Evolutionary conservation across 2,113 vertebrate genomes (phyloP), one percentile per base, ranked within the genome.

Genomic region (Syngnathus floridae): DNA sequence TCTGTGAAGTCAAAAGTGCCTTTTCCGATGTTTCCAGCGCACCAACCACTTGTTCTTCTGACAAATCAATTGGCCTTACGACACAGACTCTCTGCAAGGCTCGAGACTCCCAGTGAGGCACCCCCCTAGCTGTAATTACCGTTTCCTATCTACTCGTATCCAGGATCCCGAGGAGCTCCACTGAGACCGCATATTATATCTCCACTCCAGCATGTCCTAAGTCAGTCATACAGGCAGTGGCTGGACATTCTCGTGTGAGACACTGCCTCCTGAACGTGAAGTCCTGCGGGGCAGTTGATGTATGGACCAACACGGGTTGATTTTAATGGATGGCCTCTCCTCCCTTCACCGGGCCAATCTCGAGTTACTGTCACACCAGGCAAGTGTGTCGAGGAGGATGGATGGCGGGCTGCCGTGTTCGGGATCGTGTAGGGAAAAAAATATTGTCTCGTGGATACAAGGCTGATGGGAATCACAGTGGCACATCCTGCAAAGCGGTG

Each of bases 101-200:
- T 73, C 64, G 73, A 72, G 68, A 55, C 56, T 79, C 76, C 78
- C 74, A 64, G 64, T 13, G 56, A 77, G 74, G 64, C 58, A 62
- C 35, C 54, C 35, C 37, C 41, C 63, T 63, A 67, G 71, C 79
- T 82, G 69, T 84, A 79, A 86, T 91, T 85, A 81, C 75, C 40
- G 72, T 81, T 81, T 80, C 71, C 81, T 76, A 73, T 82, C 80
- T 69, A 56, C 69, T 4, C 48, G 60, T 77, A 83, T 79, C 70
- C 26, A 16, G 13, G 14, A 75, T 80, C 67, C 70, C 35, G 45
- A 76, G 60, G 74, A 65, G 55, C 64, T 66, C 81, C 66, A 48
- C 64, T 31, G 81, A 80, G 75, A 75, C 70, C 57, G 54, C n/a
- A 46, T 69, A 78, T 71, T 84, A 81, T 85, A 87, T 82, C 79